A percentile compares a stretch with the other conserved stretches of the same genome.
Conservation (phyloP, 1,140 invertebrate genomes). For the Drosophila pachea region DNA sequence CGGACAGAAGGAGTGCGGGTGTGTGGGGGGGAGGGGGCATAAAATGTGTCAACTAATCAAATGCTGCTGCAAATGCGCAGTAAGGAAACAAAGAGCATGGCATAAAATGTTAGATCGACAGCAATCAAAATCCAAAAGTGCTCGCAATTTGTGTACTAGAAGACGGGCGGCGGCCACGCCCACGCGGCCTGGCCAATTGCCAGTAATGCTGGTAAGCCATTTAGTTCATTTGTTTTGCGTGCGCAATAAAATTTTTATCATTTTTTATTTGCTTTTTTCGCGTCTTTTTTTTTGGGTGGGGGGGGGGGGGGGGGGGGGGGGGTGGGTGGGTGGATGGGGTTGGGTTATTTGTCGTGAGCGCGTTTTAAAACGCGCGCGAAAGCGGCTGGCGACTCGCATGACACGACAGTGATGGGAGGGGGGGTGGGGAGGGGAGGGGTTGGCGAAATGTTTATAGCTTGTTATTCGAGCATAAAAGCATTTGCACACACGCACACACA, state of each 20-base stretch:
- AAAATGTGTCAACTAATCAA: conserved; percentile 76
- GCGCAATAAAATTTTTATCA: conserved; percentile 75
- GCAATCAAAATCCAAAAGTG: conserved; percentile 74
- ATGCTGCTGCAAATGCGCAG: conserved; percentile 39
- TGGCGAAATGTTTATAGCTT: conserved; percentile 69
- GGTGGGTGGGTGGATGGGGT: too few relatives aligned
- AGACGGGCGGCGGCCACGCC: conserved; percentile 32
- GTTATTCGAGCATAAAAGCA: conserved; percentile 74
- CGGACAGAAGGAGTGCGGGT: too few relatives aligned
- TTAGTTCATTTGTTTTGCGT: conserved; percentile 72
- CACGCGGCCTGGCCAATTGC: conserved; percentile 1
- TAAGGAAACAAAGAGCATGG: conserved; percentile 28
- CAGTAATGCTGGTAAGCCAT: conserved; percentile 63
- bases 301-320: too few relatives aligned
- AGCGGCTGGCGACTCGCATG: conserved; percentile 49
- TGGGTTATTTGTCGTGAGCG: conserved; percentile 20
- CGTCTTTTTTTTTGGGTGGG: conserved; percentile 1
- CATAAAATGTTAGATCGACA: conserved; percentile 23
- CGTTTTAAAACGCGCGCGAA: conserved; percentile 56
- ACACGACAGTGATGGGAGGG: neutral
- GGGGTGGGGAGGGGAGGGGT: too few relatives aligned
- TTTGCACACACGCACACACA: conserved; percentile 29
- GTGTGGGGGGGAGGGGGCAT: conserved; percentile 10
- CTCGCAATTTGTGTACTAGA: conserved; percentile 56
- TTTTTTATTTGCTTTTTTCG: conserved; percentile 61